These are phyloP conservation scores for Anarsia innoxiella DNA, from an alignment of 2,888 invertebrate species.

Conservation along the genomic window DNA sequence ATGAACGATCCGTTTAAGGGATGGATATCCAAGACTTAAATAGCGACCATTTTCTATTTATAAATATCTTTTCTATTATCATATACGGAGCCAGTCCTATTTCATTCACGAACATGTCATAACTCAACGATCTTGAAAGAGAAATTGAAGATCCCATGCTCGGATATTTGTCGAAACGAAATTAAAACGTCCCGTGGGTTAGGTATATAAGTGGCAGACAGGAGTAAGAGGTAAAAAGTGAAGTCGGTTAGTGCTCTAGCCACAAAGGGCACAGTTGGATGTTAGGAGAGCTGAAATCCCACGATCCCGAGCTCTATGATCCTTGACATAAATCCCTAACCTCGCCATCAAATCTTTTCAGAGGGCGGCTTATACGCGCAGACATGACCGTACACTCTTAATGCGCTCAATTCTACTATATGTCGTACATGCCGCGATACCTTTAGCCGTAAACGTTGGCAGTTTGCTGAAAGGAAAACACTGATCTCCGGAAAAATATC, in stretches of 20 bases:
- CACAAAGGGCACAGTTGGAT: slow-evolving; percentile 72
- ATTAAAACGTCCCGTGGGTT: slow-evolving; percentile 69
- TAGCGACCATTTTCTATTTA: no score
- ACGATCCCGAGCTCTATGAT: slow-evolving; percentile 68
- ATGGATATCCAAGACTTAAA: no score
- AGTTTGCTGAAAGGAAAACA: slow-evolving; percentile 5
- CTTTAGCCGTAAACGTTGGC: slow-evolving; percentile 1
- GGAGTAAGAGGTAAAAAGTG: slow-evolving; percentile 65
- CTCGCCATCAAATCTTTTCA: slow-evolving; percentile 73
- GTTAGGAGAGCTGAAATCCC: slow-evolving; percentile 68
- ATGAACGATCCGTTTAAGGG: no score
- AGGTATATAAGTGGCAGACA: slow-evolving; percentile 66
- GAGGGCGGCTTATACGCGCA: slow-evolving; percentile 62
- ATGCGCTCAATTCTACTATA: slow-evolving; percentile 50
- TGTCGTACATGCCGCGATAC: slow-evolving; percentile 7
- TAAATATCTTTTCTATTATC: no score
- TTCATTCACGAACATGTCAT: no score
- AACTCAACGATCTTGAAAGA: no score
- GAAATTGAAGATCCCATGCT: no score
- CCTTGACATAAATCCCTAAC: slow-evolving; percentile 75
- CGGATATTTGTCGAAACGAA: slow-evolving; percentile 56
- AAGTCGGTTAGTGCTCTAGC: slow-evolving; percentile 68
- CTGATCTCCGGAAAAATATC: slow-evolving; percentile 5
- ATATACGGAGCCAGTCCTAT: no score
- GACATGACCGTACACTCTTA: slow-evolving; percentile 56